These are phyloP conservation scores for Parascotia fuliginaria DNA, from an alignment of 2,888 invertebrate genomes.

Conservation along the genomic window DNA sequence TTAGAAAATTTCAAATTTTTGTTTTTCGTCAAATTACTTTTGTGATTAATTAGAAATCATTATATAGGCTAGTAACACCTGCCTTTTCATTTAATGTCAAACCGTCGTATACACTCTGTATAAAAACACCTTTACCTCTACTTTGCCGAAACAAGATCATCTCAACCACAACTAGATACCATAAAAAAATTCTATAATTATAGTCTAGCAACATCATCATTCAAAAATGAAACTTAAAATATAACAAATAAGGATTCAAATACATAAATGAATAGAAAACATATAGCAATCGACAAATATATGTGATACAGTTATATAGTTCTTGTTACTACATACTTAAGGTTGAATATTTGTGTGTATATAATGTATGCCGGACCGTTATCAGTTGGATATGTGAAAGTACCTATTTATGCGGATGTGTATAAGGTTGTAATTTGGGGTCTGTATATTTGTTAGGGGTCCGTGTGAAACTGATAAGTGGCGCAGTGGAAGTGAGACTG, in stretches of 20 bases:
- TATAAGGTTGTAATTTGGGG: slow-evolving; percentile 9
- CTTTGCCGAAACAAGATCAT: too few relatives aligned
- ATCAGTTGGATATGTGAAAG: slow-evolving; percentile 42
- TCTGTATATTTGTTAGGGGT: not conserved
- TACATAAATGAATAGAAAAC: not conserved
- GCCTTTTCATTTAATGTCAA: too few relatives aligned
- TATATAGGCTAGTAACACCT: too few relatives aligned
- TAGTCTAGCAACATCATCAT: too few relatives aligned
- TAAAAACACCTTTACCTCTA: too few relatives aligned
- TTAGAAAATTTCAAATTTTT: too few relatives aligned
- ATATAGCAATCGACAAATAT: not conserved
- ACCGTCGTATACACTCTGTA: too few relatives aligned
- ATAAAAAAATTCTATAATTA: too few relatives aligned
- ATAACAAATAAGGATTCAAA: not conserved
- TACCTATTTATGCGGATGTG: slow-evolving; percentile 24
- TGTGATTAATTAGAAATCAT: too few relatives aligned
- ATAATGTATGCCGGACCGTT: slow-evolving; percentile 46
- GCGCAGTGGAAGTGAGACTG: too few relatives aligned
- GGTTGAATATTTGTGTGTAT: slow-evolving; percentile 24
- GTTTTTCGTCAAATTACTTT: too few relatives aligned
- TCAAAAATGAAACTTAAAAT: not conserved
- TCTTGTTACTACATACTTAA: slow-evolving; percentile 9
- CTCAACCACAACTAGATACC: too few relatives aligned
- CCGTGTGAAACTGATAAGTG: not conserved
- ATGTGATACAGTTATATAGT: slow-evolving; percentile 1